These are phyloP conservation scores for Physeter macrocephalus DNA, from an alignment of 2,113 vertebrate species.

Conservation along the genomic window DNA sequence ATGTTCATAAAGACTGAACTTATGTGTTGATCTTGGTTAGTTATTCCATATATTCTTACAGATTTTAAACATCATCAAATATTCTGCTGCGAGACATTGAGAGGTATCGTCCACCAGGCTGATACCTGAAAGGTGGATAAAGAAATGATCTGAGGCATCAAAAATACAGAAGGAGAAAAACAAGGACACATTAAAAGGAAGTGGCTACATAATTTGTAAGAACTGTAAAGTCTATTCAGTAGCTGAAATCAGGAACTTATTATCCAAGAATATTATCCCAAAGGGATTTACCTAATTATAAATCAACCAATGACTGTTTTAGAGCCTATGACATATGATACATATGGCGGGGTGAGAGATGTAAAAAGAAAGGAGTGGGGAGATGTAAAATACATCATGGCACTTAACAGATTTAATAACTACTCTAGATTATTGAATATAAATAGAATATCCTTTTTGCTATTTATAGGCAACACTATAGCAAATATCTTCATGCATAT, in stretches of 20 bases:
- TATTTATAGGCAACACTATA: not conserved
- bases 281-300: constrained; percentile 33
- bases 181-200: constrained; percentile 23
- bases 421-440: not conserved
- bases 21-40: constrained; percentile 26
- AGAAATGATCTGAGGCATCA: constrained; percentile 44
- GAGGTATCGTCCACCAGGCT: constrained; percentile 91
- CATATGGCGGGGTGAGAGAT: not conserved
- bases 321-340: not conserved
- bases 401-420: not conserved
- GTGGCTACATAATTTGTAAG: not conserved
- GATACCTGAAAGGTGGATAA: constrained; percentile 82
- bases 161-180: constrained; percentile 28
- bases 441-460: constrained; percentile 23
- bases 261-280: not conserved
- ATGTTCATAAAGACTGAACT: constrained; percentile 57
- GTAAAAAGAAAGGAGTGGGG: not conserved
- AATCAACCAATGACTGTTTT: not conserved
- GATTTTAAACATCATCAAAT: constrained; percentile 93
- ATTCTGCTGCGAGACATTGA: constrained; percentile 94
- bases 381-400: not conserved
- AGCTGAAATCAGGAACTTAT: not conserved
- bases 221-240: constrained; percentile 14
- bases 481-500: not conserved
- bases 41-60: constrained; percentile 51